Evolutionary conservation across 1,140 invertebrate species (phyloP), one percentile per base, ranked within the genome.

Genomic region (Calephelis nemesis): DNA sequence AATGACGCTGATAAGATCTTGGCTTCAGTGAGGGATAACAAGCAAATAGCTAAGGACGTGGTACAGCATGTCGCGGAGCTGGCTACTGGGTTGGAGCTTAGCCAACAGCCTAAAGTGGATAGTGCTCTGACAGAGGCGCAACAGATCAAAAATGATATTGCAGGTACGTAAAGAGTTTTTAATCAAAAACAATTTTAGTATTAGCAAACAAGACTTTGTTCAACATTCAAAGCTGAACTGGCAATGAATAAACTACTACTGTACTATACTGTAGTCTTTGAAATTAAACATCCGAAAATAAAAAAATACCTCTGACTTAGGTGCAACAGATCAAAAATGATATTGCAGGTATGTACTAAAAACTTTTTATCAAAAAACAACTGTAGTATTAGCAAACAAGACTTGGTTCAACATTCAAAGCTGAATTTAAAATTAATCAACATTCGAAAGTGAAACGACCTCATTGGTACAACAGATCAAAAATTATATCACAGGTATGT

Each of bases 371-470:
- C 10, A 42, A 40, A n/a, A 45, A n/a, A 42, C 12, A n/a, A 7
- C 52, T n/a, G 8, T 4, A 54, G 3, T 12, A 54, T 19, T 19
- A 15, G 7, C n/a, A 54, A 8, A 13, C 6, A n/a, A n/a, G n/a
- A 54, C 50, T 12, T 54, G 0, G 94, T 97, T 4, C 81, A 88
- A 0, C 94, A 96, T 62, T 86, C 96, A 0, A 94, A 95, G 69
- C 94, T 19, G 0, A 19, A 19, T 0, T 0, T 19, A 0, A 19
- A 19, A 19, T 94, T 0, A 94, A 94, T 39, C 85, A 93, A 50
- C 95, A 95, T 39, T 95, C 95, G 0, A 96, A 96, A 82, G 93
- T 97, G 0, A 97, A 98, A 60, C 94, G 93, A n/a, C 95, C 96
- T 0, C 93, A 10, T 94, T 97, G 80, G 97, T 96, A 0, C 92